Percentiles rank a stretch among this genome's conserved stretches.
Evolutionary conservation across 1,140 invertebrate genomes (phyloP).

Genomic region (Heterodera schachtii): DNA sequence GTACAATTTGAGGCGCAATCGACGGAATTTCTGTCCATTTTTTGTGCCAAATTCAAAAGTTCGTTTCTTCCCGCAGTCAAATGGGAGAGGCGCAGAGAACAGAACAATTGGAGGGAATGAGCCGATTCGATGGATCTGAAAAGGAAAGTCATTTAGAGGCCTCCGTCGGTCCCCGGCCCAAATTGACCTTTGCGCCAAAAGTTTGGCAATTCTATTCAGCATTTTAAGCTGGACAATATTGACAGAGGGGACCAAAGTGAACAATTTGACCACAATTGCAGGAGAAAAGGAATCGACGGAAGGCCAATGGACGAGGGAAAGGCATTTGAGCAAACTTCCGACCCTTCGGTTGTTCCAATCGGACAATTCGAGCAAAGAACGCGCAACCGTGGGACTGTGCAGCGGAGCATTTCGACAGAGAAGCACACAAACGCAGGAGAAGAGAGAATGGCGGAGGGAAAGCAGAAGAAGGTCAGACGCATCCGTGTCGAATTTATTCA

Average conservation of each 20-base stretch:
- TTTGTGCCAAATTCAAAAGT: not conserved
- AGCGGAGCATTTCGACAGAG: conserved; percentile 20
- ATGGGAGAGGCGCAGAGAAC: not conserved
- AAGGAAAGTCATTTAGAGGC: too few relatives aligned
- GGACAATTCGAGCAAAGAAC: conserved; percentile 33
- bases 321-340: conserved; percentile 34
- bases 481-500: conserved; percentile 44
- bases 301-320: conserved; percentile 42
- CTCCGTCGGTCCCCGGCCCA: not conserved
- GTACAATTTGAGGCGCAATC: conserved; percentile 50
- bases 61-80: not conserved
- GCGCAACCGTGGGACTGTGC: conserved; percentile 24
- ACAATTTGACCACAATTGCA: conserved; percentile 24
- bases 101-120: conserved; percentile 14
- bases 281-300: conserved; percentile 29
- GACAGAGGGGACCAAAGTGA: conserved; percentile 28
- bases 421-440: conserved; percentile 43
- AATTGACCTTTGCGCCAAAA: conserved; percentile 21
- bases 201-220: conserved; percentile 20
- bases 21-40: conserved; percentile 10
- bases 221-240: conserved; percentile 24
- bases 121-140: conserved; percentile 2
- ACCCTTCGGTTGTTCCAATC: conserved; percentile 26
- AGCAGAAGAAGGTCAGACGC: conserved; percentile 31
- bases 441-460: conserved; percentile 44